phyloP scores from a whole-genome alignment of 2,888 invertebrate species.

The Minunthozetes semirufus region DNA sequence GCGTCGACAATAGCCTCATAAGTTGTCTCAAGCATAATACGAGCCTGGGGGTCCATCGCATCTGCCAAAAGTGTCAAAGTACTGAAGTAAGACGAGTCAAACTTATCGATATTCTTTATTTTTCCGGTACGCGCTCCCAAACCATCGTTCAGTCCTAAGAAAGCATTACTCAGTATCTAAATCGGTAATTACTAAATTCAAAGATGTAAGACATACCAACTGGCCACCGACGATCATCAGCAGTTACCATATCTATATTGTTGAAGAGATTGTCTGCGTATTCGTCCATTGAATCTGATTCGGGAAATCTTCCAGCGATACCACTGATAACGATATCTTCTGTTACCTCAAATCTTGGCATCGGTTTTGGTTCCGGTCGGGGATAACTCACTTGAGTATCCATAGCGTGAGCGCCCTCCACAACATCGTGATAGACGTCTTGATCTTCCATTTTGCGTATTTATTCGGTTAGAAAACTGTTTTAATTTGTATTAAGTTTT shows the following conservation, averaged over 20 bases:
- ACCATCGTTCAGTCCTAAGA: slow-evolving; percentile 60
- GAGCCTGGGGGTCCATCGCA: slow-evolving; percentile 84
- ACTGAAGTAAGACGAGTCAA: slow-evolving; percentile 83
- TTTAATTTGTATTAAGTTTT: not conserved
- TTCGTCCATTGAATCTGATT: slow-evolving; percentile 82
- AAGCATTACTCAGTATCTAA: not conserved
- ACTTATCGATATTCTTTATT: slow-evolving; percentile 67
- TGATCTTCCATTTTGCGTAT: not conserved
- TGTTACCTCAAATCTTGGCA: slow-evolving; percentile 48
- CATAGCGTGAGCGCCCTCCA: not conserved
- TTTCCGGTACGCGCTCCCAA: slow-evolving; percentile 62
- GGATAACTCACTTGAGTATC: slow-evolving; percentile 22
- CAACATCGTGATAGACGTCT: too few relatives aligned
- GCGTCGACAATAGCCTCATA: slow-evolving; percentile 88
- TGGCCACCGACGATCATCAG: slow-evolving; percentile 77
- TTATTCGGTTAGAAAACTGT: not conserved
- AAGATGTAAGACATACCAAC: slow-evolving; percentile 37
- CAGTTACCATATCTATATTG: slow-evolving; percentile 86
- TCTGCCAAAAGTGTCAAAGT: slow-evolving; percentile 84
- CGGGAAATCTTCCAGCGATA: slow-evolving; percentile 79
- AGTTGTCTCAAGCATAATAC: slow-evolving; percentile 78
- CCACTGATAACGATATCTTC: slow-evolving; percentile 72
- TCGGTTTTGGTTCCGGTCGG: slow-evolving; percentile 5
- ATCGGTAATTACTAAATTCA: too few relatives aligned
- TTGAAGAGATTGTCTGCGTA: slow-evolving; percentile 83